Percentiles rank a stretch among this genome's conserved stretches.
Evolutionary conservation across 2,888 invertebrate species (phyloP).

Genomic region (Clunio marinus): DNA sequence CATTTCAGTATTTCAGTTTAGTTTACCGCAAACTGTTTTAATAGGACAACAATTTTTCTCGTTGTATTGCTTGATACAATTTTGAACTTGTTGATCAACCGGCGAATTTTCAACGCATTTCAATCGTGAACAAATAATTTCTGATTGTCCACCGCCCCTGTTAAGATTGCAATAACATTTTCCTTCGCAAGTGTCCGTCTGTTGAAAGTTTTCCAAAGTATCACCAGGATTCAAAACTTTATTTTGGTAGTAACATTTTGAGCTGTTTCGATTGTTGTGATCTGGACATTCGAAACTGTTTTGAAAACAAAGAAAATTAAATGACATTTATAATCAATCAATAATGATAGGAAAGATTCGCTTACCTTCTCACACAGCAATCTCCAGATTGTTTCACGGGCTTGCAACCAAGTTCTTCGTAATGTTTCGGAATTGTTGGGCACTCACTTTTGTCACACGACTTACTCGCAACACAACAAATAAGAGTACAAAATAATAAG

Average conservation of each 20-base stretch:
- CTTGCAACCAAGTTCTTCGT: conserved; percentile 30
- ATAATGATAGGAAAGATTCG: not conserved
- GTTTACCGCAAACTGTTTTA: conserved; percentile 28
- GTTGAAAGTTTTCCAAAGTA: not conserved
- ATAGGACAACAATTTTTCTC: conserved; percentile 23
- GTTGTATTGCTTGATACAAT: conserved; percentile 17
- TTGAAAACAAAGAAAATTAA: conserved; percentile 6
- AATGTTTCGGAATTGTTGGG: conserved; percentile 27
- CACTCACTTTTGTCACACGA: not conserved
- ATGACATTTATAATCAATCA: not conserved
- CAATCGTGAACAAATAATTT: not conserved
- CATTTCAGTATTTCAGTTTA: not conserved
- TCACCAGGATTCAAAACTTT: not conserved
- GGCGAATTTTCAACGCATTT: conserved; percentile 8
- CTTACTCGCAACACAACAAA: not conserved
- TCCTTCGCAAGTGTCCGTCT: not conserved
- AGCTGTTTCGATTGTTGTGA: not conserved
- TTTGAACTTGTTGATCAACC: not conserved
- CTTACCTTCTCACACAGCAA: conserved; percentile 25
- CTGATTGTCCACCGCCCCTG: not conserved
- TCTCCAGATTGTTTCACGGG: not conserved
- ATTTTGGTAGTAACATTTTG: conserved; percentile 16
- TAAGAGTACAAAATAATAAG: too few species aligned
- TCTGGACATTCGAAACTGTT: conserved; percentile 28
- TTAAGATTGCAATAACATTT: not conserved